A percentile compares a stretch with the other conserved stretches of the same genome.
Conservation (phyloP, 2,797 vertebrate species). For the Trachops cirrhosus region DNA sequence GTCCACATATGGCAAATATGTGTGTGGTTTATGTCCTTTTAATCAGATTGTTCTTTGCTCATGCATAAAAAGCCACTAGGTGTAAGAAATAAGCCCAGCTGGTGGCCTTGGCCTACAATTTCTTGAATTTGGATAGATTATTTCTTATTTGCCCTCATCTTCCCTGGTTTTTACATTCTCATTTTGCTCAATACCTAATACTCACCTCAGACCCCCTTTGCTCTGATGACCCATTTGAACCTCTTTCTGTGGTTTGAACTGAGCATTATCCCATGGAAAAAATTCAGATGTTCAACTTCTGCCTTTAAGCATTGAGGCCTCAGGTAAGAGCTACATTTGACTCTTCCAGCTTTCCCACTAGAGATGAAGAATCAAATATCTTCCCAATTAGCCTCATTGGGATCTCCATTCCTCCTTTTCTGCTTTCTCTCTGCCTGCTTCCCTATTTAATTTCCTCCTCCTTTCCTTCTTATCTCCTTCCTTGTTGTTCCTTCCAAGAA, state of each 20-base stretch:
- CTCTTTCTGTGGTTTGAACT: constrained; percentile 31
- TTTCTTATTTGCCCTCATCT: neutral
- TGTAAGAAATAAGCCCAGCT: neutral
- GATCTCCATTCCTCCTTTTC: neutral
- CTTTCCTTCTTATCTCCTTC: neutral
- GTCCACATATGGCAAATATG: neutral
- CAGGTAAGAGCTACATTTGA: constrained; percentile 7
- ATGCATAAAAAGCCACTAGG: neutral
- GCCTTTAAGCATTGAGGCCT: neutral
- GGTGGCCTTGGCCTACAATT: neutral
- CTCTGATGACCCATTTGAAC: constrained; percentile 10
- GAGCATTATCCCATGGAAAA: constrained; percentile 20
- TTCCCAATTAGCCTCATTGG: neutral
- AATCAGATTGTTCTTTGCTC: neutral
- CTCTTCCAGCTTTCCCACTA: neutral
- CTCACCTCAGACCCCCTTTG: constrained; percentile 12
- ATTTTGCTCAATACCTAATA: constrained; percentile 22
- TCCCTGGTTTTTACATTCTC: neutral
- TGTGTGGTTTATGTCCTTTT: neutral
- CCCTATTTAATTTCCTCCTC: neutral
- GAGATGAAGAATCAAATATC: neutral
- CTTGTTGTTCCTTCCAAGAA: neutral
- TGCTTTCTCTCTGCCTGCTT: neutral
- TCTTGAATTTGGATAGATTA: neutral
- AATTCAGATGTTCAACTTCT: constrained; percentile 38